phyloP scores from a whole-genome alignment of 2,888 invertebrate genomes.

The Agriopis leucophaearia region DNA sequence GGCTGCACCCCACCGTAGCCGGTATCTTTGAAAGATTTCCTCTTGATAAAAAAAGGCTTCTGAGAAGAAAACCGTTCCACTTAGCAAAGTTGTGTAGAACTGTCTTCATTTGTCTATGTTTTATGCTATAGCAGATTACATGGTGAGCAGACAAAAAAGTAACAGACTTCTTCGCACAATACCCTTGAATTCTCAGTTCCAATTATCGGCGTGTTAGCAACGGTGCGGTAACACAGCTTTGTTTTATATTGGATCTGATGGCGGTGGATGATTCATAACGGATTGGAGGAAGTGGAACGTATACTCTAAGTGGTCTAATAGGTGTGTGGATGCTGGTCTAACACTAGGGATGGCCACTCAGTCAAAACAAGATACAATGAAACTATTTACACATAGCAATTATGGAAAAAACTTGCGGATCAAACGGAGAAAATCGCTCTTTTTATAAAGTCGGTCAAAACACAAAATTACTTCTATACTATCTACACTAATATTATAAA shows the following conservation, averaged over 20 bases:
- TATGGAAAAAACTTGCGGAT: neutral
- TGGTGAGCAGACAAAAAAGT: slow-evolving; percentile 18
- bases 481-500: no score
- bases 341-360: neutral
- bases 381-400: neutral
- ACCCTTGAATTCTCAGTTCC: slow-evolving; percentile 51
- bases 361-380: neutral
- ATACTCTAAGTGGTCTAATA: slow-evolving; percentile 12
- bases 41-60: no score
- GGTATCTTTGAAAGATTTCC: no score
- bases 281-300: slow-evolving; percentile 13
- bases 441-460: no score
- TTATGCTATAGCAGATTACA: neutral
- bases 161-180: slow-evolving; percentile 40
- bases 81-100: no score
- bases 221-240: slow-evolving; percentile 35
- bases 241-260: slow-evolving; percentile 27
- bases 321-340: neutral
- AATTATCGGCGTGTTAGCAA: slow-evolving; percentile 47
- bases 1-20: no score
- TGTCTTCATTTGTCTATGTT: neutral
- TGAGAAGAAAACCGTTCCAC: no score
- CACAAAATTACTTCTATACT: no score
- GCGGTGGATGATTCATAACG: slow-evolving; percentile 17
- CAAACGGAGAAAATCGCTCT: no score